Evolutionary conservation across 2,113 vertebrate genomes (phyloP), one percentile per base, ranked within the genome.

Genomic region (Vireo altiloquus): DNA sequence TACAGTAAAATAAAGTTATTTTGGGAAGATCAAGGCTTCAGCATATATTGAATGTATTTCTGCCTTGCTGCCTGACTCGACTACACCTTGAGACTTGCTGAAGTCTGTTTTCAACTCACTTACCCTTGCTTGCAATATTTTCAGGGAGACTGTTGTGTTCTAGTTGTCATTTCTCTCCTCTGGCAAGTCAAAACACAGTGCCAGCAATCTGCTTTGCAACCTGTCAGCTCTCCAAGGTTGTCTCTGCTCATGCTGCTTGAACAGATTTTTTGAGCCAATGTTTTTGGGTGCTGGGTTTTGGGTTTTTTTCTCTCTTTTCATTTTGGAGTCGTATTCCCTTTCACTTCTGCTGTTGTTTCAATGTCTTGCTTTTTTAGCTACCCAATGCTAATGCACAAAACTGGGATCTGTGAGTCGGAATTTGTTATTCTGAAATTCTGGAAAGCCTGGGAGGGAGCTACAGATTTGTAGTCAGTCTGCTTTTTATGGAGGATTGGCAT

Each of bases 141-240:
- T 23, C 60, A 78, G 52, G 63, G 89, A 68, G 69, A 20, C 42
- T 82, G 60, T 72, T 90, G 61, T 80, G 76, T 85, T 68, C n/a
- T 57, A 44, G 37, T 87, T 89, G 74, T 91, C 46, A 35, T 42
- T 95, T 33, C 30, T 77, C 4, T 66, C 44, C 40, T 82, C 69
- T 70, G 13, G 83, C 79, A 70, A 92, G 76, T 71, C 69, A 91
- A 87, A 97, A 89, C 61, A 79, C 44, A n/a, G 78, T 59, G 82
- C 87, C 3, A 7, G 59, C 82, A 93, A 68, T 92, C 90, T 94
- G 92, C 77, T 89, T 56, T 87, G 76, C 91, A 90, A 74, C 84
- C 65, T 82, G 78, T 89, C 91, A 89, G 84, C 89, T 84, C 70
- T 89, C 81, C 61, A 54, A 81, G 81, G 49, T 85, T 95, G 53